A percentile compares a stretch with the other conserved stretches of the same genome.
Conservation (phyloP, 2,113 vertebrate species). For the Spea multiplicata region DNA sequence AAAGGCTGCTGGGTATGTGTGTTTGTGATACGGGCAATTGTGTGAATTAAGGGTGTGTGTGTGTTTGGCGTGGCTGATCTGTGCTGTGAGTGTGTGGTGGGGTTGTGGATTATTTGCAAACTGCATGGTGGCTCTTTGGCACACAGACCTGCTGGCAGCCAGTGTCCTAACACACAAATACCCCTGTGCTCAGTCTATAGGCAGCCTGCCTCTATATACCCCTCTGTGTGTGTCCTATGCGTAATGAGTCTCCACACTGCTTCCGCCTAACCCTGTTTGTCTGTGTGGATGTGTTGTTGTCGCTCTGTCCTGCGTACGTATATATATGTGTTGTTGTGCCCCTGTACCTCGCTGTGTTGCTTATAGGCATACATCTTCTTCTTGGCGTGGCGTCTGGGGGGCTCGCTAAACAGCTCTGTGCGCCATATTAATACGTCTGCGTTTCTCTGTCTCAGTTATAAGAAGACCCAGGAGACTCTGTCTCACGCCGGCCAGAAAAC, state of each 20-base stretch:
- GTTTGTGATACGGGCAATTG: not conserved
- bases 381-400: not conserved
- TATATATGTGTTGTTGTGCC: not conserved
- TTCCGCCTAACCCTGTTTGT: not conserved
- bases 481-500: conserved; percentile 94
- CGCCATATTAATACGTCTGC: not conserved
- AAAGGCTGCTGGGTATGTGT: not conserved
- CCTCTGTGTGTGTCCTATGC: too few species aligned
- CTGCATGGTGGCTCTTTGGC: too few species aligned
- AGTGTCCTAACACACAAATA: too few species aligned
- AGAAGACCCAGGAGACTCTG: conserved; percentile 97
- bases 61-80: too few species aligned
- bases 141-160: too few species aligned
- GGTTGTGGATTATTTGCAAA: too few species aligned
- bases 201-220: too few species aligned
- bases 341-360: not conserved
- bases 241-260: too few species aligned
- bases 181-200: too few species aligned
- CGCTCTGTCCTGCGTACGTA: not conserved
- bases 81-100: too few species aligned
- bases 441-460: conserved; percentile 72
- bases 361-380: not conserved
- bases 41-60: too few species aligned
- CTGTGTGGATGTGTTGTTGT: not conserved
- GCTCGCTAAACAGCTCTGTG: not conserved